Evolutionary conservation across 2,797 vertebrate genomes (phyloP).

Genomic region (Sarcophilus harrisii): DNA sequence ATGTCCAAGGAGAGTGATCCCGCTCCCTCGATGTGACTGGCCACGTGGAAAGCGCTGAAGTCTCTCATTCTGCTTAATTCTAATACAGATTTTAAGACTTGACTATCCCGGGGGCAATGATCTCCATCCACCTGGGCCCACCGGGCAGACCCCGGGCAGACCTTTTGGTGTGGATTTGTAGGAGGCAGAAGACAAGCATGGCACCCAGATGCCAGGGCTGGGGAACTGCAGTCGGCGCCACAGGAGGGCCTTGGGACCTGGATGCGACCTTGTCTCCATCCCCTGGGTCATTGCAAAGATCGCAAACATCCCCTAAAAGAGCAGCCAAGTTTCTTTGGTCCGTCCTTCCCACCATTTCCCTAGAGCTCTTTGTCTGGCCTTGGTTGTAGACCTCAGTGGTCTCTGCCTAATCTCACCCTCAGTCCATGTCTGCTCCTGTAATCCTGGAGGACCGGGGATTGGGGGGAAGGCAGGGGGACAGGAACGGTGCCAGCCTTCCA

Average conservation of each 20-base stretch:
- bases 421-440: neutral
- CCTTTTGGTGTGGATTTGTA: neutral
- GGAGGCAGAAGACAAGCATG: neutral
- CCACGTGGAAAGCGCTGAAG: neutral
- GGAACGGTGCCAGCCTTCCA: neutral
- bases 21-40: neutral
- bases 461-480: neutral
- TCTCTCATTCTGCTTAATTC: neutral
- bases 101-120: neutral
- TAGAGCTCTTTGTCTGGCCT: neutral
- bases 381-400: neutral
- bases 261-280: neutral
- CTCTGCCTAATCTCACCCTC: neutral
- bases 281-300: no score
- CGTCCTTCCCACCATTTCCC: neutral
- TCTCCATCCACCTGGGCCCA: neutral
- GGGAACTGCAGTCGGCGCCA: neutral
- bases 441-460: neutral
- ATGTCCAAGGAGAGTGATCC: neutral
- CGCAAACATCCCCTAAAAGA: neutral
- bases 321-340: neutral
- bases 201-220: neutral
- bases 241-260: neutral
- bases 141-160: accelerated
- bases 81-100: neutral